phyloP scores from a whole-genome alignment of 2,797 vertebrate genomes.

The Aldrovandia affinis region DNA sequence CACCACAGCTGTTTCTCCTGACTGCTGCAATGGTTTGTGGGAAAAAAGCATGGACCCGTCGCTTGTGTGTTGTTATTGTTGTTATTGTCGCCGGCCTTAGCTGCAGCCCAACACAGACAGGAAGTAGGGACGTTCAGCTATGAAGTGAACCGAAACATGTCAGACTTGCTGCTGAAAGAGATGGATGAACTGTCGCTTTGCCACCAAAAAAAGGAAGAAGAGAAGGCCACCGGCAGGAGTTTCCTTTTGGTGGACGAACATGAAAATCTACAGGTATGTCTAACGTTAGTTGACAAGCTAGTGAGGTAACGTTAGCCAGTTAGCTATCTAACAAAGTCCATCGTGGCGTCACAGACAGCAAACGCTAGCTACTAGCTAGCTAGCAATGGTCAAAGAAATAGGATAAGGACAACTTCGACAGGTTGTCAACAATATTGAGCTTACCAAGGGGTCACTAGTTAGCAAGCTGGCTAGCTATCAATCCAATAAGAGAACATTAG shows the following conservation, averaged over 20 bases:
- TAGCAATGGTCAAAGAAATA: background rate
- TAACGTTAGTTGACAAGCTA: slow-evolving; percentile 50
- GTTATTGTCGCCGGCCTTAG: slow-evolving; percentile 15
- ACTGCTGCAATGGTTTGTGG: slow-evolving; percentile 33
- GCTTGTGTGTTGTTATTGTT: slow-evolving; percentile 14
- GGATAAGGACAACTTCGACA: background rate
- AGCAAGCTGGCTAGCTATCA: background rate
- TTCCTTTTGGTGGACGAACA: slow-evolving; percentile 79
- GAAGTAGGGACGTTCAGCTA: background rate
- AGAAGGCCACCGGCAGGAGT: slow-evolving; percentile 52
- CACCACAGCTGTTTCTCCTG: background rate
- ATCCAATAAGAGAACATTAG: background rate
- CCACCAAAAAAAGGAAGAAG: slow-evolving; percentile 47
- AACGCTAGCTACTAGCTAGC: background rate
- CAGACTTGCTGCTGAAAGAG: slow-evolving; percentile 68
- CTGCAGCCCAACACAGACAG: background rate
- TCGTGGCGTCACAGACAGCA: too few species aligned
- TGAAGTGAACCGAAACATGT: slow-evolving; percentile 58
- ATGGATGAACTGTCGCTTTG: slow-evolving; percentile 64
- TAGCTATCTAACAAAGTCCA: background rate
- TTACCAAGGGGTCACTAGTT: background rate
- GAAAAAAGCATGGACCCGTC: slow-evolving; percentile 34
- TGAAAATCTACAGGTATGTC: slow-evolving; percentile 76
- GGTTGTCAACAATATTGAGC: background rate
- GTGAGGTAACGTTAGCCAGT: background rate